Base-by-base conservation (phyloP, 2,888 invertebrate species). In the Chydorus sphaericus region DNA sequence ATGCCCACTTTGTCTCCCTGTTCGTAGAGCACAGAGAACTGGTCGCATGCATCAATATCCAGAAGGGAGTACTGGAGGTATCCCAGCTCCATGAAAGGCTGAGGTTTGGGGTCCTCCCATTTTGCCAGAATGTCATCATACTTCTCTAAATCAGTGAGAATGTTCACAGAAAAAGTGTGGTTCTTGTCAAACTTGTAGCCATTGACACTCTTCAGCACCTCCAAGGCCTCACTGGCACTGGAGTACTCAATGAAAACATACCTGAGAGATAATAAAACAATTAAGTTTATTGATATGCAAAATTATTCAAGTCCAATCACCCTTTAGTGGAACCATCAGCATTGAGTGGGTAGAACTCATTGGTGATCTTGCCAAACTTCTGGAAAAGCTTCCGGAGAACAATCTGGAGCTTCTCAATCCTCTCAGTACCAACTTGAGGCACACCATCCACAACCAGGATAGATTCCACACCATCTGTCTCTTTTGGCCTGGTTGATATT, bases 401-500 rank as follows among this genome's bases (percentile, higher is more conserved):
- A 59, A 82, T 83, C 68, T 90, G 87, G 48, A 98, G 77, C 71
- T 96, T 96, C 58, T 92, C 91, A 61, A 93, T 73, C 55, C 93
- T 80, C 62, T 90, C 89, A 33, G 87, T 84, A 54, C 89, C 93
- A 63, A 97, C 94, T 70, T 87, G 83, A 39, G 98, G 98, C 57
- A 93, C 86, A 61, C 96, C 93, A 69, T 97, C 97, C 10, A 98
- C 88, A 11, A 98, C 88, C 61, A 98, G 82, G 51, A 96, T 90
- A 65, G 86, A 88, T 70, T 97, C 94, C 56, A 94, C 90, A 49
- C 94, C 94, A 72, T 94, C 94, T 4, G 90, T 88, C 72, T 94
- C 93, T 62, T 85, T 84, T 2, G 98, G 98, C 67, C 86, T 86
- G 63, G 84, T 81, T 63, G 82, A 81, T 62, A 96, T 71, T 63